Evolutionary conservation across 2,888 invertebrate genomes (phyloP).

Genomic region (Alentia gelatinosa): DNA sequence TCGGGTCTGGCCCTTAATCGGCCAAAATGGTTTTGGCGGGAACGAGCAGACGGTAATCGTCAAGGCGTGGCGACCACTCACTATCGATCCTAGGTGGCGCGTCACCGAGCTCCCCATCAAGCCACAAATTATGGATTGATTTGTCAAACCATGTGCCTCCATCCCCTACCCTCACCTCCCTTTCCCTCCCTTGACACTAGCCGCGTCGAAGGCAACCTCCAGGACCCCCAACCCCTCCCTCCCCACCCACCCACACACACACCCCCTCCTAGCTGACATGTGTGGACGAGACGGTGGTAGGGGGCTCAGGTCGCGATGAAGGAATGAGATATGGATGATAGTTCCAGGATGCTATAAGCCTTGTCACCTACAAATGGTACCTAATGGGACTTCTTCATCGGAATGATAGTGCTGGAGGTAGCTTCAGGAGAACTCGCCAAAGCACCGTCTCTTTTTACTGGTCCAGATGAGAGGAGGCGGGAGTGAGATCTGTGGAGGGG

Average conservation of each 20-base stretch:
- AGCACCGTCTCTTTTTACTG: too few species aligned
- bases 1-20: neutral
- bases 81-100: neutral
- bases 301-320: neutral
- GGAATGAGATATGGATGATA: neutral
- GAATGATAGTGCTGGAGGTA: too few species aligned
- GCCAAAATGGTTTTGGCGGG: slow-evolving; percentile 10
- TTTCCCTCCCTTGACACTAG: neutral
- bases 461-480: too few species aligned
- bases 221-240: too few species aligned
- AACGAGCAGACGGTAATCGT: neutral
- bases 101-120: slow-evolving; percentile 8
- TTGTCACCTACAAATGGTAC: too few species aligned
- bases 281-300: neutral
- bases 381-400: too few species aligned
- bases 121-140: slow-evolving; percentile 22
- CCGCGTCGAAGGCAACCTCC: too few species aligned
- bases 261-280: too few species aligned
- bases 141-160: neutral
- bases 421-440: too few species aligned
- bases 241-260: too few species aligned
- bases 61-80: neutral
- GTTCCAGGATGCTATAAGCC: too few species aligned
- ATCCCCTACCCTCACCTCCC: neutral
- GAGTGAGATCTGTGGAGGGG: too few species aligned